Base-by-base conservation (phyloP, 2,113 vertebrate genomes). In the Sitta europaea region DNA sequence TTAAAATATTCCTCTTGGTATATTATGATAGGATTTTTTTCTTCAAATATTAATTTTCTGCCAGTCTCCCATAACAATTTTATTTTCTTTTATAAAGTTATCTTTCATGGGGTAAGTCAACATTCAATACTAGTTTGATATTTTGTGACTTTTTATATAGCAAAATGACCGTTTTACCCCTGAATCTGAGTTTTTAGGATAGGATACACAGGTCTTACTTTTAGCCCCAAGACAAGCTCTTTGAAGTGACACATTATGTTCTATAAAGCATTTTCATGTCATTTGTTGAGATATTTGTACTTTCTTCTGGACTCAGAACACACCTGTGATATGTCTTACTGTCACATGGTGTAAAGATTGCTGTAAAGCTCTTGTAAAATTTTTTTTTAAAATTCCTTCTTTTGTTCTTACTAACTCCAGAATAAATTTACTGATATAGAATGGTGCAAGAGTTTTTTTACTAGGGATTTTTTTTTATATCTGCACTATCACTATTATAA, bases 11-110 rank as follows among this genome's bases (percentile, higher is more conserved):
- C 16, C 2, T 77, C 29, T 62, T 58, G 10, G 10, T 50, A 48
- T 0, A 0, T 72, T 68, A 79, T 9, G 7, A 21, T 57, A 22
- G 1, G 4, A 0, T 2, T 2, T 36, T 86, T 59, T 1, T 29
- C 20, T 73, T 89, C 29, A 50, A 21, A 20, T n/a, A 45, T 38
- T 22, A 53, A 47, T 62, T 83, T 76, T 55, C 23, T 76, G 9
- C 12, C n/a, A 73, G 13, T 42, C 21, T 18, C 4, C 6, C 17
- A 11, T 27, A 66, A 57, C 1, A 59, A n/a, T 40, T 73, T 61
- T 61, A 4, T 48, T 79, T 79, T 36, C 8, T 66, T 83, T 80
- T 70, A 31, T 68, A 50, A 83, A 82, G 65, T 50, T 14, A 51
- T 59, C 24, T 72, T 16, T 61, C 8, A 55, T 65, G 13, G 5